phyloP scores from a whole-genome alignment of 1,140 invertebrate species.

The Helicoverpa zea region DNA sequence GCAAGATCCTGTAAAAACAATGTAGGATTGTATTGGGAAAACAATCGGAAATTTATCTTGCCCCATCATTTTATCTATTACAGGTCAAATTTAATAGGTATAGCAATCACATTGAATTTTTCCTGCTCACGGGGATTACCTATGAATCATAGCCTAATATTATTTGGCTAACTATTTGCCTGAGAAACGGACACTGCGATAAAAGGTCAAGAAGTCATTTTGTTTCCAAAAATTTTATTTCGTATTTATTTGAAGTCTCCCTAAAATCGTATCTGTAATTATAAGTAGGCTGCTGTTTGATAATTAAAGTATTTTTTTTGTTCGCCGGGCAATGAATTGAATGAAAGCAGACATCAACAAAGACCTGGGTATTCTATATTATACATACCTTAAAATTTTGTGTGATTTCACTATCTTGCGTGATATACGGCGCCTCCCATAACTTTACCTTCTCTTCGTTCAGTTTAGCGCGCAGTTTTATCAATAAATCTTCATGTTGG shows the following conservation, averaged over 20 bases:
- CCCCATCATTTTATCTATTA: too few species aligned
- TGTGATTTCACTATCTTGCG: slow-evolving; percentile 72
- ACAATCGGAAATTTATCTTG: not conserved
- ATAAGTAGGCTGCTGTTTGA: not conserved
- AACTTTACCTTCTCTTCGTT: slow-evolving; percentile 90
- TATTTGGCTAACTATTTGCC: too few species aligned
- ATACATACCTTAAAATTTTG: slow-evolving; percentile 75
- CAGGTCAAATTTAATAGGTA: too few species aligned
- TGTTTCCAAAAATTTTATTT: too few species aligned
- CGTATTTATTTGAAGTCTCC: too few species aligned
- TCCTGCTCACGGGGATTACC: too few species aligned
- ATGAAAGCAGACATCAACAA: not conserved
- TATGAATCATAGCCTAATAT: too few species aligned
- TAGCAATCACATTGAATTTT: too few species aligned
- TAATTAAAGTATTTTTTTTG: not conserved
- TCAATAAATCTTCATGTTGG: slow-evolving; percentile 88
- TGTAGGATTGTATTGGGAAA: not conserved
- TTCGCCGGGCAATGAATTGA: too few species aligned
- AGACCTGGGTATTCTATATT: not conserved
- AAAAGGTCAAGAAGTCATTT: too few species aligned
- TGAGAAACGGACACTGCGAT: too few species aligned
- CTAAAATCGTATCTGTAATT: too few species aligned
- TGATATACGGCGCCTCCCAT: slow-evolving; percentile 91
- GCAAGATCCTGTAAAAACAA: slow-evolving; percentile 87
- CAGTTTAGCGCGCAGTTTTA: slow-evolving; percentile 89